Percentiles rank a stretch among this genome's conserved stretches.
These are phyloP conservation scores for Triplophysa tibetana DNA, from an alignment of 2,113 vertebrate genomes.

Conservation along the genomic window DNA sequence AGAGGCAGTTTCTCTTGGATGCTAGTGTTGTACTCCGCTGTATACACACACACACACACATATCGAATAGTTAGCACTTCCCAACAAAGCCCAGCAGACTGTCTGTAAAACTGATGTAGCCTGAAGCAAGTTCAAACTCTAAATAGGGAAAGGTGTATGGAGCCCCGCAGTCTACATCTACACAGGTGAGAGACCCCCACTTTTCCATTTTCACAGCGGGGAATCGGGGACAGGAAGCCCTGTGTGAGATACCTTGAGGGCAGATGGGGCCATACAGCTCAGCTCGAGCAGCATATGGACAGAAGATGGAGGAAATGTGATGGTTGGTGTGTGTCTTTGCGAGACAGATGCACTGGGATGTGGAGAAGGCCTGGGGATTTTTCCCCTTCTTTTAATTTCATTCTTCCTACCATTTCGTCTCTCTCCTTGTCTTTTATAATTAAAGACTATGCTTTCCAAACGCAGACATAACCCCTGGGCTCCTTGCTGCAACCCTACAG, in stretches of 20 bases:
- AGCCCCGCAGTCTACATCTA: slow-evolving; percentile 13
- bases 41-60: slow-evolving; percentile 29
- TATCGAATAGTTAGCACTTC: slow-evolving; percentile 31
- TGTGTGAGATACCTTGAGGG: slow-evolving; percentile 41
- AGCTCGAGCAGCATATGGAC: slow-evolving; percentile 68
- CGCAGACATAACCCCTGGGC: slow-evolving; percentile 46
- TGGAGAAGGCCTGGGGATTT: slow-evolving; percentile 55
- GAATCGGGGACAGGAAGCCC: slow-evolving; percentile 27
- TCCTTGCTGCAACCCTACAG: slow-evolving; percentile 40
- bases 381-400: not conserved
- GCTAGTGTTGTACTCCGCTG: slow-evolving; percentile 95
- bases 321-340: slow-evolving; percentile 61
- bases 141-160: not conserved
- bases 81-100: slow-evolving; percentile 28
- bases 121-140: slow-evolving; percentile 38
- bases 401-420: slow-evolving; percentile 1
- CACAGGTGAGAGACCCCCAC: slow-evolving; percentile 34
- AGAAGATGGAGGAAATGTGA: slow-evolving; percentile 65
- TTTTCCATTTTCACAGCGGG: slow-evolving; percentile 5
- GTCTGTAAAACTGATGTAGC: slow-evolving; percentile 37
- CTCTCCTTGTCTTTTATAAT: slow-evolving; percentile 39
- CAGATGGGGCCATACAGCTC: slow-evolving; percentile 35
- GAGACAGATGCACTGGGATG: slow-evolving; percentile 66
- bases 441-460: slow-evolving; percentile 41
- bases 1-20: slow-evolving; percentile 97